A percentile compares a stretch with the other conserved stretches of the same genome.
phyloP scores from a whole-genome alignment of 2,797 vertebrate genomes.

The Peromyscus melanophrys region DNA sequence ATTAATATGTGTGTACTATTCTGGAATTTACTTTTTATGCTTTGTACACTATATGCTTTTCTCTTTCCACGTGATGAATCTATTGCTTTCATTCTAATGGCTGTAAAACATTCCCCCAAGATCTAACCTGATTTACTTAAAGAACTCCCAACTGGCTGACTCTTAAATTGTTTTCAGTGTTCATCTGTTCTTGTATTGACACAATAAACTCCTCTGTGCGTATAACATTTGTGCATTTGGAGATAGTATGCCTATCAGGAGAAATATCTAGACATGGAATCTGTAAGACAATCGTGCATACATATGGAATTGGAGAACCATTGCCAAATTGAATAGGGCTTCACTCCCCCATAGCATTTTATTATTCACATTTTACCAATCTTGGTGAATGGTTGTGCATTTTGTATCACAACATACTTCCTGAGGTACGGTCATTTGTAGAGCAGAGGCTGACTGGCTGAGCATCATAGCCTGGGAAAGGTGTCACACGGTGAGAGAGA shows the following conservation, averaged over 20 bases:
- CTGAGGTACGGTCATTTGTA: not conserved
- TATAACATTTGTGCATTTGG: not conserved
- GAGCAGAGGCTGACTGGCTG: not conserved
- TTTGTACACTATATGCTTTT: conserved; percentile 18
- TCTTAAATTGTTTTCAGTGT: conserved; percentile 20
- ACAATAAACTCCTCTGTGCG: not conserved
- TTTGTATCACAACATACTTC: not conserved
- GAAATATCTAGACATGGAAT: conserved; percentile 14
- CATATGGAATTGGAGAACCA: conserved; percentile 26
- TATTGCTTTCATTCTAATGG: conserved; percentile 15
- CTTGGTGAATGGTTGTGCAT: not conserved
- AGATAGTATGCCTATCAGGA: not conserved
- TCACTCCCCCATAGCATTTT: not conserved
- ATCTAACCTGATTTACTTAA: conserved; percentile 43
- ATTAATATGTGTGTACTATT: not conserved
- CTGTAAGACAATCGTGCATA: conserved; percentile 13
- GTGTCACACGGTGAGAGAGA: not conserved
- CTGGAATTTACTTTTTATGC: not conserved
- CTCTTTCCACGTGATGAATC: conserved; percentile 34
- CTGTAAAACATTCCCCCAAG: not conserved
- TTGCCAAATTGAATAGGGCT: not conserved
- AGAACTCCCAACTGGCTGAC: not conserved
- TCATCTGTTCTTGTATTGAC: not conserved
- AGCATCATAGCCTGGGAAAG: not conserved
- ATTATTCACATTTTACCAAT: not conserved